Percentiles rank a stretch among this genome's conserved stretches.
Conservation (phyloP, 2,797 vertebrate species). For the Pyrrhura leucotis region DNA sequence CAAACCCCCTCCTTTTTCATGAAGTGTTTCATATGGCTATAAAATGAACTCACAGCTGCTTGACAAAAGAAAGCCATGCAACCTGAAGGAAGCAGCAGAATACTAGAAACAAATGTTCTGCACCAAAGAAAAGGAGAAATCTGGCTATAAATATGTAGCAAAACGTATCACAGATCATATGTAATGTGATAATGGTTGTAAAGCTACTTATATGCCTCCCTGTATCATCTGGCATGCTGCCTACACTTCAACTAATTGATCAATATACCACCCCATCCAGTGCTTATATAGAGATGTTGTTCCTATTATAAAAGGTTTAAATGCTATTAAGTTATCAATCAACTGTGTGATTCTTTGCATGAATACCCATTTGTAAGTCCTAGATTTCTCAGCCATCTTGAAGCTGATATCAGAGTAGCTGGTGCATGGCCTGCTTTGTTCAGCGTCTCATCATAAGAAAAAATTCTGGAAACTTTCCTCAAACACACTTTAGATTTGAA, state of each 20-base stretch:
- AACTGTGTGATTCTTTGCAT: neutral
- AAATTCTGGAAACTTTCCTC: neutral
- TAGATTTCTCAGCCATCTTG: neutral
- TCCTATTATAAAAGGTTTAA: neutral
- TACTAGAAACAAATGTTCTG: slow-evolving; percentile 10
- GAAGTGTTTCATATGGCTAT: neutral
- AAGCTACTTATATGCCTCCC: neutral
- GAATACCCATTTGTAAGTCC: neutral
- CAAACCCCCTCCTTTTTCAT: neutral
- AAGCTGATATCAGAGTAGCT: neutral
- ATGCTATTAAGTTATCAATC: slow-evolving; percentile 5
- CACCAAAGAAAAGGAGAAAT: slow-evolving; percentile 19
- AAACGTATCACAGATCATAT: neutral
- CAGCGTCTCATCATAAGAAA: neutral
- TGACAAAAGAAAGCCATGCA: slow-evolving; percentile 23
- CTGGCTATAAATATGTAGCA: neutral
- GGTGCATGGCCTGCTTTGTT: neutral
- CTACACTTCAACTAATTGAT: neutral
- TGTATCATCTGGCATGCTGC: neutral
- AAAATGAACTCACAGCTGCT: slow-evolving; percentile 7
- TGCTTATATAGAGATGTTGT: neutral
- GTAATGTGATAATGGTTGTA: neutral
- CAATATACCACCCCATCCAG: neutral
- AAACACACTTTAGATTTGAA: neutral
- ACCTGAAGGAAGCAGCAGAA: neutral